Base-by-base conservation (phyloP, 1,140 invertebrate species). In the Homarus americanus region DNA sequence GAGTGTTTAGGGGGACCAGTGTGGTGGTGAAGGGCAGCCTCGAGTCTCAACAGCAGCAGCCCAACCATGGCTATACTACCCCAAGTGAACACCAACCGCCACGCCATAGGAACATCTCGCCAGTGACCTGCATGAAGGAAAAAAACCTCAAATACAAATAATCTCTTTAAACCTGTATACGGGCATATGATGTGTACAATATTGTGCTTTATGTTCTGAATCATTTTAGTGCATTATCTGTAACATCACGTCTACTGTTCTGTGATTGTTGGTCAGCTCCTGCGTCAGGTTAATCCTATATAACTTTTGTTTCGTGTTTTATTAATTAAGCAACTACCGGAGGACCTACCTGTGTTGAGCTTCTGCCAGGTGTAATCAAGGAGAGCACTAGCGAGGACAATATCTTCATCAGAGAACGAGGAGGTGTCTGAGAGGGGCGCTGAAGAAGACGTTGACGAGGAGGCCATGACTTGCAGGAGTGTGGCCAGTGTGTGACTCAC, bases 91-190 rank as follows among this genome's bases (percentile, higher is more conserved):
- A 94, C 69, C 53, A 94, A 93, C 82, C 95, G 92, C 95, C 95
- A 95, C n/a, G 93, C 89, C 2, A 94, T n/a, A 53, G 93, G 85
- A 20, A 98, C 97, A 93, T 96, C 95, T 95, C 96, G 97, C 97
- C 97, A 98, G 93, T 97, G 96, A 0, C 97, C 97, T 73, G 96
- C 94, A 98, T 5, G n/a, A 82, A 17, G 40, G n/a, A n/a, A n/a
- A n/a, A n/a, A n/a, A n/a, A n/a, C n/a, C n/a, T n/a, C n/a, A n/a
- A n/a, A n/a, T n/a, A n/a, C n/a, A n/a, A n/a, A n/a, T n/a, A n/a
- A n/a, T n/a, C n/a, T n/a, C n/a, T n/a, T n/a, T n/a, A n/a, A n/a
- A n/a, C n/a, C n/a, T n/a, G n/a, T n/a, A n/a, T n/a, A n/a, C n/a
- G n/a, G n/a, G 44, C 44, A 49, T 49, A 7, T 7, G 12, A 49